Evolutionary conservation across 2,113 vertebrate genomes (phyloP).

Genomic region (Capra hircus): DNA sequence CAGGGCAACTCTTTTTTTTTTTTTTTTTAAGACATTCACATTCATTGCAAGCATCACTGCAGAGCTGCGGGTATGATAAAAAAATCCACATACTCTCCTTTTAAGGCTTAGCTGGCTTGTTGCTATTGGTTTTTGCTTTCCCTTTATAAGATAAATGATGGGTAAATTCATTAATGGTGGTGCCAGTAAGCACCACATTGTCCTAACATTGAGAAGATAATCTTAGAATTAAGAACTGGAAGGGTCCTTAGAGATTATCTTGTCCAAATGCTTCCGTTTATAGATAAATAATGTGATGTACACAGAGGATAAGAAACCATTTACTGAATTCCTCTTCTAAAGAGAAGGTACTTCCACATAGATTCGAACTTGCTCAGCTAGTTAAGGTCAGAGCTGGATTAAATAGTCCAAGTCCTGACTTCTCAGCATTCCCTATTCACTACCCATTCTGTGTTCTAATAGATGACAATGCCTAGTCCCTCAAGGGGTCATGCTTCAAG

Average conservation of each 20-base stretch:
- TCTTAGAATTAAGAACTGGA: constrained; percentile 43
- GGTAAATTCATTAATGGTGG: constrained; percentile 58
- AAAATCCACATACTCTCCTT: constrained; percentile 23
- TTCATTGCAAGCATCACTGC: constrained; percentile 56
- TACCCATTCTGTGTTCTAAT: background rate
- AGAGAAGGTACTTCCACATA: background rate
- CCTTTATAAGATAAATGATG: constrained; percentile 58
- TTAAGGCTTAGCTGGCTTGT: constrained; percentile 33
- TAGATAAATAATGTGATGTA: constrained; percentile 21
- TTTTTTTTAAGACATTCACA: constrained; percentile 17
- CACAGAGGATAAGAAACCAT: constrained; percentile 12
- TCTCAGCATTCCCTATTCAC: background rate
- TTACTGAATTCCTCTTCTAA: constrained; percentile 15
- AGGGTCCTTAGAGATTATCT: constrained; percentile 24
- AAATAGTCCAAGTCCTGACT: background rate
- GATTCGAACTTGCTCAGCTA: background rate
- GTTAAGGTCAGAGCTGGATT: background rate
- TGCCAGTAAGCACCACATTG: constrained; percentile 43
- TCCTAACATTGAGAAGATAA: constrained; percentile 56
- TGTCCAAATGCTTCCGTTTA: background rate
- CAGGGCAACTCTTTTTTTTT: background rate
- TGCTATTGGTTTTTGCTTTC: constrained; percentile 36
- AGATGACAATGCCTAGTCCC: constrained; percentile 30
- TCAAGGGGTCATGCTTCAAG: background rate
- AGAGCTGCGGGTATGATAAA: constrained; percentile 52